A percentile compares a stretch with the other conserved stretches of the same genome.
Conservation (phyloP, 1,140 invertebrate species). For the Scaptomyza graminum region DNA sequence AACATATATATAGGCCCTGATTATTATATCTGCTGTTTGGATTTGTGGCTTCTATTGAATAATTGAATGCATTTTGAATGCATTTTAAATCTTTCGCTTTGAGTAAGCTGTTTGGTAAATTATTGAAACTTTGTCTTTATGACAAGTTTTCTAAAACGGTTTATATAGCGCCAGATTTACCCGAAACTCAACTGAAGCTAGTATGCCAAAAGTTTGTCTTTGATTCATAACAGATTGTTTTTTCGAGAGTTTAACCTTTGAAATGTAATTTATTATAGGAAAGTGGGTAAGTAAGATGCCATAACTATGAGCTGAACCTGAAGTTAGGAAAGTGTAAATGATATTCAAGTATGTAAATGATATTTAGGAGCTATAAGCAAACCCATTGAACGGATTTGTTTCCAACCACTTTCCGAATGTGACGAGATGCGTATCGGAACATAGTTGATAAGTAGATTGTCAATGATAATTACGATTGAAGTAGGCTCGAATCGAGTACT, state of each 20-base stretch:
- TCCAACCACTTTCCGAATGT: too few relatives aligned
- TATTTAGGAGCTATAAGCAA: too few relatives aligned
- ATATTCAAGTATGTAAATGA: too few relatives aligned
- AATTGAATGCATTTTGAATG: conserved; percentile 48
- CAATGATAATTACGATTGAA: conserved; percentile 6
- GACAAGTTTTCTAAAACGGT: background rate
- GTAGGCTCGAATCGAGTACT: background rate
- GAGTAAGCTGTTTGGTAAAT: background rate
- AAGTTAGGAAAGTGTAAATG: too few relatives aligned
- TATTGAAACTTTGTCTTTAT: conserved; percentile 12
- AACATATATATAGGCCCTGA: conserved; percentile 31
- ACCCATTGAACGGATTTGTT: too few relatives aligned
- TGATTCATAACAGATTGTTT: too few relatives aligned
- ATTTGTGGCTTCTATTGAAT: conserved; percentile 17
- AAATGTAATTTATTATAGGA: too few relatives aligned
- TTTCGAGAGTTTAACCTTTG: too few relatives aligned
- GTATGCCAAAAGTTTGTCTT: too few relatives aligned
- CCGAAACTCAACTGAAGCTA: background rate
- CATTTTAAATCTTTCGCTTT: conserved; percentile 15
- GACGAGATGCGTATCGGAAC: too few relatives aligned
- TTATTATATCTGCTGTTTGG: conserved; percentile 28
- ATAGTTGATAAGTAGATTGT: background rate
- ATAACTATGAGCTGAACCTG: too few relatives aligned
- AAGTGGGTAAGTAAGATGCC: too few relatives aligned
- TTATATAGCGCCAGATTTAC: background rate